Conservation (phyloP, 1,140 invertebrate genomes). For the Drosophila lacertosa region DNA sequence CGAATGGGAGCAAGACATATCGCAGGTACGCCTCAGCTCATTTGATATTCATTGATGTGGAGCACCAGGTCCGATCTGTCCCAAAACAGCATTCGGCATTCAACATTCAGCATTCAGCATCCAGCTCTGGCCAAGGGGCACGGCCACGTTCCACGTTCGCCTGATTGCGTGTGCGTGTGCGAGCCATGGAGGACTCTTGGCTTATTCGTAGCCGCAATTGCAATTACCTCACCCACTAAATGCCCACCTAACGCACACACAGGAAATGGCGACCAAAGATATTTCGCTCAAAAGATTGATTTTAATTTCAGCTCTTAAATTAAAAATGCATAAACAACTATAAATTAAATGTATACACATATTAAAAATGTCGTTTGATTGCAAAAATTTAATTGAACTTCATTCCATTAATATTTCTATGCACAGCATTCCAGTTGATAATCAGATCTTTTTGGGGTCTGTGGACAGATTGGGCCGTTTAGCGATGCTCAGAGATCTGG, state of each 20-base stretch:
- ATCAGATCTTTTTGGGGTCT: conserved; percentile 17
- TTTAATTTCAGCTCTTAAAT: no score
- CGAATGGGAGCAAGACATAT: conserved; percentile 77
- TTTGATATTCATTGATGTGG: conserved; percentile 81
- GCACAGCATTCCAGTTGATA: conserved; percentile 24
- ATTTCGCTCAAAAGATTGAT: conserved; percentile 11
- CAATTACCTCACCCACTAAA: conserved; percentile 54
- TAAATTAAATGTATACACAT: no score
- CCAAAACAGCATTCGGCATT: conserved; percentile 6
- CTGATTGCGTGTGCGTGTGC: conserved; percentile 25
- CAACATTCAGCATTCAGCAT: not conserved
- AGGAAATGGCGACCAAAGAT: conserved; percentile 34
- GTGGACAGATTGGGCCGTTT: conserved; percentile 29
- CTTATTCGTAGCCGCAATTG: conserved; percentile 31
- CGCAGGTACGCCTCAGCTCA: conserved; percentile 68
- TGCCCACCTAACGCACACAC: conserved; percentile 41
- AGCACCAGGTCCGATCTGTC: conserved; percentile 53
- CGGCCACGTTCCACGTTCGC: conserved; percentile 33
- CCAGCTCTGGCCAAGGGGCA: conserved; percentile 42
- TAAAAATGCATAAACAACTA: no score
- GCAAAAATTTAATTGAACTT: not conserved
- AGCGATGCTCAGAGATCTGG: conserved; percentile 29
- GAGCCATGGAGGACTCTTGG: conserved; percentile 31
- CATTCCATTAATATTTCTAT: conserved; percentile 18
- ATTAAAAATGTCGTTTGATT: no score